Evolutionary conservation across 1,140 invertebrate genomes (phyloP), one percentile per base, ranked within the genome.

Genomic region (Drosophila trapezifrons): DNA sequence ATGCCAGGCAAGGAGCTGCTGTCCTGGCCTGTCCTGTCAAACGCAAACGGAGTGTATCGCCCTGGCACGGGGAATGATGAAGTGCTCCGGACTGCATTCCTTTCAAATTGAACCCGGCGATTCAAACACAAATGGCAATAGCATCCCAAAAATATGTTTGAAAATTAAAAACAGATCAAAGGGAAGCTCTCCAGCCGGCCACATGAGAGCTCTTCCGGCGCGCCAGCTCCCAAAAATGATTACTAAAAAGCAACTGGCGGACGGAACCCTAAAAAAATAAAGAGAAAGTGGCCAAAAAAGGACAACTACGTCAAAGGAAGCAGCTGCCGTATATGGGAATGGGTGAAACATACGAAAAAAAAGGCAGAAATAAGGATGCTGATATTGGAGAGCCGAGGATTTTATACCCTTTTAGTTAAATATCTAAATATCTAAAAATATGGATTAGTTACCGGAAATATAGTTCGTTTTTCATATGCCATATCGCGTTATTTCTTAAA

Each of bases 101-200:
- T 78, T 79, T 60, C 57, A 60, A 59, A 80, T 82, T 71, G 83
- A 86, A 64, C 66, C 47, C 49, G 60, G 70, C 71, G 76, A 78
- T 83, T 83, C 59, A 75, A 78, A 65, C 64, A 51, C 64, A 49
- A 65, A 76, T 54, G 37, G 73, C 72, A 76, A 76, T 66, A 52
- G 73, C 73, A 58, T 57, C 37, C 69, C 52, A 22, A 66, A 83
- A 76, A 80, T 65, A 76, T 80, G 76, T 69, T 72, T 75, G 63
- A 75, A 89, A 89, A 89, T 89, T 89, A 89, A 89, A 87, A 89
- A 89, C 77, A 89, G 84, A 89, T 89, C 84, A 89, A 89, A 89
- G 84, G 66, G 66, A 83, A 84, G 64, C 55, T 47, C 78, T 66
- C 45, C 65, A 78, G 67, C 38, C 64, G 45, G 76, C 70, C 81